Conservation (phyloP, 2,888 invertebrate genomes). For the Tortricodes alternella region DNA sequence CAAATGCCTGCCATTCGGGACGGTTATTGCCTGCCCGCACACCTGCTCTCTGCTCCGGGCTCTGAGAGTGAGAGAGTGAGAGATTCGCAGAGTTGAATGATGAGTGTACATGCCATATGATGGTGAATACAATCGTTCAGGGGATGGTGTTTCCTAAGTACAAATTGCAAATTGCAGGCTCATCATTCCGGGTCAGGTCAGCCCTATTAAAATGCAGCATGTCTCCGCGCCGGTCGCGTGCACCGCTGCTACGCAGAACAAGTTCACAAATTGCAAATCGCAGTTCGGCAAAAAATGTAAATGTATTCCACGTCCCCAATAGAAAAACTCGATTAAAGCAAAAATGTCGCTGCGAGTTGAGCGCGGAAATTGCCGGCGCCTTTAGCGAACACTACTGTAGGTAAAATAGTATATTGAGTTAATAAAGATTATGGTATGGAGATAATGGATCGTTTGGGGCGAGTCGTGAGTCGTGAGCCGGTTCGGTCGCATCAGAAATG, state of each 20-base stretch:
- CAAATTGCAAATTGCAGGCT: not conserved
- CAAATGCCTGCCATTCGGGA: slow-evolving; percentile 30
- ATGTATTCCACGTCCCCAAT: slow-evolving; percentile 27
- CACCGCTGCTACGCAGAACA: not conserved
- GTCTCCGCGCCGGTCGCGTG: not conserved
- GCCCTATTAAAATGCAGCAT: not conserved
- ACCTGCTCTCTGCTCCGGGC: not conserved
- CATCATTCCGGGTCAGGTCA: not conserved
- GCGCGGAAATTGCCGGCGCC: not conserved
- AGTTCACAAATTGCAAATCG: slow-evolving; percentile 25
- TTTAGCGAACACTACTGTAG: not conserved
- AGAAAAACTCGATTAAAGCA: slow-evolving; percentile 31
- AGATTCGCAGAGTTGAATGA: not conserved
- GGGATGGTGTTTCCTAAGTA: too few species aligned
- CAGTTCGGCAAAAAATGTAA: slow-evolving; percentile 23
- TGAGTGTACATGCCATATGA: too few species aligned
- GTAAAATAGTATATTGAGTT: not conserved
- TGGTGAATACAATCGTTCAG: too few species aligned
- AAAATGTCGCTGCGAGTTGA: slow-evolving; percentile 23
- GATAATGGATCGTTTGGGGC: not conserved
- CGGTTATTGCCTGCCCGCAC: not conserved
- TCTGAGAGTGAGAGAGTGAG: too few species aligned
- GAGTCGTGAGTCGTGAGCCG: not conserved
- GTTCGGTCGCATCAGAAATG: slow-evolving; percentile 1
- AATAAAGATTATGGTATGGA: not conserved